Evolutionary conservation across 2,797 vertebrate species (phyloP).

Genomic region (Enteromius mattozi): DNA sequence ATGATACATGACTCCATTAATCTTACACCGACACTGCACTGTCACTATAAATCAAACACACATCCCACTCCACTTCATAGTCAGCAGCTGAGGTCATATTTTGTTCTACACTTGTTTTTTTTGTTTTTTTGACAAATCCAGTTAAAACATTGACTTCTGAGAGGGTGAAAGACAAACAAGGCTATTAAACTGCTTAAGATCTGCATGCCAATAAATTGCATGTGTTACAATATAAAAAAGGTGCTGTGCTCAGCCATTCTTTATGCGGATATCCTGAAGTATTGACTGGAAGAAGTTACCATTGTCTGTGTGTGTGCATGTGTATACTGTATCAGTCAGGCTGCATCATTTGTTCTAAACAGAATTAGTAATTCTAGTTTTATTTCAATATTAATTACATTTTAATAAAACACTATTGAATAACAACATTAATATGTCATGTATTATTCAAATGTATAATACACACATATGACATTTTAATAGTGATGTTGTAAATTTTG

Average conservation of each 20-base stretch:
- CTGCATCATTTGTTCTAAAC: background rate
- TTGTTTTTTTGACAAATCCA: background rate
- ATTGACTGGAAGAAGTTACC: slow-evolving; percentile 7
- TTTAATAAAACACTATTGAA: background rate
- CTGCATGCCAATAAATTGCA: slow-evolving; percentile 17
- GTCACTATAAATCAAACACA: slow-evolving; percentile 57
- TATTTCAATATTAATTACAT: background rate
- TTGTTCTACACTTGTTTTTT: background rate
- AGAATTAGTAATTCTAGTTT: background rate
- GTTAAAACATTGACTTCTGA: slow-evolving; percentile 13
- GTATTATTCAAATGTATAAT: background rate
- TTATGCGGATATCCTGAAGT: slow-evolving; percentile 18
- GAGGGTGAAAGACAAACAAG: slow-evolving; percentile 35
- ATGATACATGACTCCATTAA: slow-evolving; percentile 64
- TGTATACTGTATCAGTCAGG: background rate
- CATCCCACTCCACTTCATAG: slow-evolving; percentile 35
- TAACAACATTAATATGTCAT: background rate
- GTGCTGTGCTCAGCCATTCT: slow-evolving; percentile 15
- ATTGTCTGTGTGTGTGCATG: background rate
- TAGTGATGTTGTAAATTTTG: background rate
- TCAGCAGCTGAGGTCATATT: slow-evolving; percentile 4
- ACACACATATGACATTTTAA: background rate
- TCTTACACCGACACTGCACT: slow-evolving; percentile 55
- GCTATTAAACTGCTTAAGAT: slow-evolving; percentile 39
- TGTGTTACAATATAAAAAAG: slow-evolving; percentile 4